Evolutionary conservation across 2,113 vertebrate genomes (phyloP).

Genomic region (Labrus mixtus): DNA sequence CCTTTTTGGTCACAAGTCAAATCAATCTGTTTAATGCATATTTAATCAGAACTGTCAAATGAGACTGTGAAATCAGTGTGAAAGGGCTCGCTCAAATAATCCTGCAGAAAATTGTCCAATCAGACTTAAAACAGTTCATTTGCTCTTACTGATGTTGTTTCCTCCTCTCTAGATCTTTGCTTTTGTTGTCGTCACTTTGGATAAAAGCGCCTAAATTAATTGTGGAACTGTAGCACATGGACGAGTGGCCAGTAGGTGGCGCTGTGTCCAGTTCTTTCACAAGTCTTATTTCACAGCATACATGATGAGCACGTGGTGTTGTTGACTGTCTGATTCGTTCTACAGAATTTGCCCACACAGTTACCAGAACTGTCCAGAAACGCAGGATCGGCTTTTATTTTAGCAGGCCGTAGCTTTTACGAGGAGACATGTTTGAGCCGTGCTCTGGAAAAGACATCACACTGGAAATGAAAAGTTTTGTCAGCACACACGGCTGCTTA

Average conservation of each 20-base stretch:
- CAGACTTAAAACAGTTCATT: too few species aligned
- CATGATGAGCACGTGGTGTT: constrained; percentile 13
- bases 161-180: too few species aligned
- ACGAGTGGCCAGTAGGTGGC: too few species aligned
- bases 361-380: constrained; percentile 1
- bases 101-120: too few species aligned
- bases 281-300: not conserved
- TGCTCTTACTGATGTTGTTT: too few species aligned
- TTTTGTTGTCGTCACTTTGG: too few species aligned
- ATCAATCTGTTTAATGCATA: not conserved
- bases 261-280: too few species aligned
- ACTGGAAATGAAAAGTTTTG: not conserved
- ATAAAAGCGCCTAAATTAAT: too few species aligned
- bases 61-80: too few species aligned
- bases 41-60: too few species aligned
- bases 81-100: too few species aligned
- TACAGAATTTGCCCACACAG: constrained; percentile 1
- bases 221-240: too few species aligned
- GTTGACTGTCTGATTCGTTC: not conserved
- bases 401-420: not conserved
- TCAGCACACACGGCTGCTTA: constrained; percentile 17
- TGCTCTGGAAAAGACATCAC: constrained; percentile 51
- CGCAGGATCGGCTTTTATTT: constrained; percentile 41
- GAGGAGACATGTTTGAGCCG: constrained; percentile 16
- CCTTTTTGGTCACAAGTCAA: not conserved